Evolutionary conservation across 2,888 invertebrate species (phyloP).

Genomic region (Athalia rosae): DNA sequence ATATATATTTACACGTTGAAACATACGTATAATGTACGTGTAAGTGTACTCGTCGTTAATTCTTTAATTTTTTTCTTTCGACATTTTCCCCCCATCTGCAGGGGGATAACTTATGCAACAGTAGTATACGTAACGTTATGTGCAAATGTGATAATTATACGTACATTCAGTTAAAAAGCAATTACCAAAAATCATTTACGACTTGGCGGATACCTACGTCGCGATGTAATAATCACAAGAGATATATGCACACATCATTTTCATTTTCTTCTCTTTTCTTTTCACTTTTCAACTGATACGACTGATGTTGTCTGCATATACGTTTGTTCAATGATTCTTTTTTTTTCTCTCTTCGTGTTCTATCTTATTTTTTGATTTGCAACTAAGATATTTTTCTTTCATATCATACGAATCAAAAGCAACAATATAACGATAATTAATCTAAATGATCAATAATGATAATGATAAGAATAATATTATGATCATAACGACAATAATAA

Average conservation of each 20-base stretch:
- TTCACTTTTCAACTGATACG: no score
- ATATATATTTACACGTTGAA: no score
- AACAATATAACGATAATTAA: no score
- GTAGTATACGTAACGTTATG: slow-evolving; percentile 2
- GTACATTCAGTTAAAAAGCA: not conserved
- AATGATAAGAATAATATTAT: not conserved
- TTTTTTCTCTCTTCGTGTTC: not conserved
- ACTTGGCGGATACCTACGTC: slow-evolving; percentile 36
- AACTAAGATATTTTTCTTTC: not conserved
- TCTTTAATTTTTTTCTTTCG: no score
- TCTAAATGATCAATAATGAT: not conserved
- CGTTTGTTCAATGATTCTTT: not conserved
- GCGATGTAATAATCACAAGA: not conserved
- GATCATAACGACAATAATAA: slow-evolving; percentile 49
- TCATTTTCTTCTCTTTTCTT: not conserved
- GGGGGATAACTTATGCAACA: no score
- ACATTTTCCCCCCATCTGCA: no score
- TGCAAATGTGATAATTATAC: slow-evolving; percentile 1
- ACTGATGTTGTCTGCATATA: not conserved
- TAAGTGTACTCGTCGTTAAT: no score
- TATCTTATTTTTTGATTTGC: not conserved
- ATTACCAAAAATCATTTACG: not conserved
- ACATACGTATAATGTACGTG: no score
- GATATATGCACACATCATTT: not conserved
- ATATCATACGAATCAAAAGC: no score